A percentile compares a stretch with the other conserved stretches of the same genome.
Conservation (phyloP, 2,113 vertebrate genomes). For the Albula glossodonta region DNA sequence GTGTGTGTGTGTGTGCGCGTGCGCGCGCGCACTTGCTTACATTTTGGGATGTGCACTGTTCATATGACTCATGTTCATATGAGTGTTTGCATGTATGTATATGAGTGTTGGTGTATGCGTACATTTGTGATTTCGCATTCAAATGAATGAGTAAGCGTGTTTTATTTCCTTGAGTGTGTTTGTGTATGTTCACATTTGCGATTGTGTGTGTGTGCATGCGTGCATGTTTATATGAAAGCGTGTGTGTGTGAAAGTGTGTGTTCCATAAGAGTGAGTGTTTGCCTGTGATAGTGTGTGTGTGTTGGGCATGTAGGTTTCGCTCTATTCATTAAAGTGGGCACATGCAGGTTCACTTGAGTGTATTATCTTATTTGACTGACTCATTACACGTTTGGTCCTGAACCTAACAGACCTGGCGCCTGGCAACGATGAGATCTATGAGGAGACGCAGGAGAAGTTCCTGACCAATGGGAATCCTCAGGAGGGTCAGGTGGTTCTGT, state of each 20-base stretch:
- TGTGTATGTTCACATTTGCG: background rate
- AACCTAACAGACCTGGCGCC: conserved; percentile 84
- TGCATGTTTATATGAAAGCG: too few species aligned
- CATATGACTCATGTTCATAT: too few species aligned
- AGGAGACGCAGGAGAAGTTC: conserved; percentile 91
- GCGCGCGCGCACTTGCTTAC: too few species aligned
- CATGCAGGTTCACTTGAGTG: background rate
- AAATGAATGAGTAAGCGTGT: too few species aligned
- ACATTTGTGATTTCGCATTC: too few species aligned
- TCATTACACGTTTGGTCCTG: background rate
- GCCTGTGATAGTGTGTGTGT: background rate
- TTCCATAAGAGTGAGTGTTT: background rate
- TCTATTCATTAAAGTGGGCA: too few species aligned
- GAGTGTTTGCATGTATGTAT: too few species aligned
- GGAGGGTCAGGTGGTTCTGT: conserved; percentile 94
- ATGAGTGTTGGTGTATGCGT: too few species aligned
- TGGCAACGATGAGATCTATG: conserved; percentile 93
- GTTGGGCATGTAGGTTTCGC: background rate
- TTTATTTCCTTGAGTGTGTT: background rate
- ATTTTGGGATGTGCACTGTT: too few species aligned
- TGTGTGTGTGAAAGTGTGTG: background rate
- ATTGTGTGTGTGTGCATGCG: too few species aligned
- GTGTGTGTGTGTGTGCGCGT: background rate
- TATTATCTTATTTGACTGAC: background rate
- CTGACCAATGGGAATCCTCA: conserved; percentile 89